These are phyloP conservation scores for Catharus minimus DNA, from an alignment of 2,113 vertebrate genomes.

Conservation along the genomic window DNA sequence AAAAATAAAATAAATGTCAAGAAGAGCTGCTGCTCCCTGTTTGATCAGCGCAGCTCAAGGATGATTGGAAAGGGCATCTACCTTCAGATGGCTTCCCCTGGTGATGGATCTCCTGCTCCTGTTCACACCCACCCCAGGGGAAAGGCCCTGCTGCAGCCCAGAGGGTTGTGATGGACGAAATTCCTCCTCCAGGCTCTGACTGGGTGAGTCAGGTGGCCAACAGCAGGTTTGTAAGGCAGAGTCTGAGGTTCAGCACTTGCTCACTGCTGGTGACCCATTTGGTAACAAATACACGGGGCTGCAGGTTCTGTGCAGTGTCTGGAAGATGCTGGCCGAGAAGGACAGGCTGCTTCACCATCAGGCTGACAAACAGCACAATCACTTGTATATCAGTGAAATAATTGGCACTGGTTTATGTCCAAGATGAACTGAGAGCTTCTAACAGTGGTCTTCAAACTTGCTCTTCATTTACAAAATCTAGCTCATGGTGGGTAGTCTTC, in stretches of 20 bases:
- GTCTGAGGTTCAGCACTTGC: not conserved
- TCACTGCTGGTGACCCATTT: not conserved
- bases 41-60: not conserved
- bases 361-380: not conserved
- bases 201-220: not conserved
- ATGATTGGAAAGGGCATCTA: not conserved
- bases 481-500: not conserved
- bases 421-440: not conserved
- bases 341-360: not conserved
- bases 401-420: not conserved
- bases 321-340: not conserved
- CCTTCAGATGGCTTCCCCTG: not conserved
- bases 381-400: not conserved
- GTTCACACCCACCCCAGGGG: not conserved
- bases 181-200: not conserved
- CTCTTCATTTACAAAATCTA: not conserved
- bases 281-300: rapidly evolving
- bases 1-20: not conserved
- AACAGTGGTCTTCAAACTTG: not conserved
- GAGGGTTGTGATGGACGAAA: not conserved
- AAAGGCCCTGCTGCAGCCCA: not conserved
- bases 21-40: not conserved
- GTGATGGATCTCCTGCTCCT: not conserved
- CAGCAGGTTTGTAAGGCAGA: not conserved
- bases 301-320: not conserved